Conservation (phyloP, 2,797 vertebrate genomes). For the Tokudaia tokunoshimensis region DNA sequence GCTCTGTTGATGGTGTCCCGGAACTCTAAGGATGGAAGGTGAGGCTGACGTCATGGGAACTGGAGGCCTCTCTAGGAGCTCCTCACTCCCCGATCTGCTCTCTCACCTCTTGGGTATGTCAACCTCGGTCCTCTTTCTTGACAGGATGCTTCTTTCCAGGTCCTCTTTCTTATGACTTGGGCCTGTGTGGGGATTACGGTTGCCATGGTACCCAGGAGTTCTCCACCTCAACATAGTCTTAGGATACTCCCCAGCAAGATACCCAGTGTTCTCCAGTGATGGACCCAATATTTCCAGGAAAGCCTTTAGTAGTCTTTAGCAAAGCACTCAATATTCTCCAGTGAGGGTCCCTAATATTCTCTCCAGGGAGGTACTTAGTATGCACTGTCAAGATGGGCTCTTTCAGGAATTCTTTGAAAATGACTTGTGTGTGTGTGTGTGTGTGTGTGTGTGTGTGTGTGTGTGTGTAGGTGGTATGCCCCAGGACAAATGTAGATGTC, state of each 20-base stretch:
- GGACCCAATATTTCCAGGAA: neutral
- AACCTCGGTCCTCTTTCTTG: neutral
- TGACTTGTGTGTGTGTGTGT: neutral
- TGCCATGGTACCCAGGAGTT: neutral
- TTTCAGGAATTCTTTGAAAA: neutral
- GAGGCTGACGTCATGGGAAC: conserved; percentile 36
- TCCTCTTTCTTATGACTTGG: neutral
- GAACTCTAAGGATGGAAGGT: neutral
- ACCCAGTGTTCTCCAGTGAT: neutral
- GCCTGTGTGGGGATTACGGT: neutral
- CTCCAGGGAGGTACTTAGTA: neutral
- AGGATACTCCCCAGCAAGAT: neutral
- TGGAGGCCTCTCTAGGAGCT: rapidly evolving
- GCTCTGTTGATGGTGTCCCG: neutral
- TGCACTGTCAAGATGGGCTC: neutral
- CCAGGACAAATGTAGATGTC: neutral
- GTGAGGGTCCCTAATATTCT: neutral
- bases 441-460: too few species aligned
- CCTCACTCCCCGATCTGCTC: neutral
- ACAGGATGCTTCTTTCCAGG: neutral
- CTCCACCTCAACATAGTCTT: neutral
- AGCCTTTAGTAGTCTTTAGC: neutral
- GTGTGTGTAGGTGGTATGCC: neutral
- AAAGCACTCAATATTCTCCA: neutral
- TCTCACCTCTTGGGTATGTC: neutral